These are phyloP conservation scores for Proctacanthus coquilletti DNA, from an alignment of 1,140 invertebrate genomes.

Conservation along the genomic window DNA sequence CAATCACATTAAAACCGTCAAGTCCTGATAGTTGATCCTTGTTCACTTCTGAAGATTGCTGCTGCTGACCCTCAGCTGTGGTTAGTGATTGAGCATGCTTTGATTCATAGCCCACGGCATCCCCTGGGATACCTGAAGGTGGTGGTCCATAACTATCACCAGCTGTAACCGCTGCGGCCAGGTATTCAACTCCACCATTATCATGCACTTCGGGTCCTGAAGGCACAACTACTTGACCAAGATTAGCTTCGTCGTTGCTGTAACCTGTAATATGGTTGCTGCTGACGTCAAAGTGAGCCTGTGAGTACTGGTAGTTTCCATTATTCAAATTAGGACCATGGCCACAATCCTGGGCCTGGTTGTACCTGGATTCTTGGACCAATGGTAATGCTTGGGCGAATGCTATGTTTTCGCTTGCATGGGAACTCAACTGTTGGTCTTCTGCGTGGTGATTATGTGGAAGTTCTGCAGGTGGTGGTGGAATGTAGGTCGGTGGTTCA, in stretches of 20 bases:
- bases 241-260: neutral
- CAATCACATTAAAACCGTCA: conserved; percentile 35
- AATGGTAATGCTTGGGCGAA: conserved; percentile 17
- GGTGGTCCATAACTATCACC: conserved; percentile 21
- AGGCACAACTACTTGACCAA: conserved; percentile 4
- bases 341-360: conserved; percentile 18
- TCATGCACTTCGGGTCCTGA: conserved; percentile 11
- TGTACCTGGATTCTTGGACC: conserved; percentile 16
- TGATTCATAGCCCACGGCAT: conserved; percentile 20
- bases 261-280: conserved; percentile 6
- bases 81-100: conserved; percentile 18
- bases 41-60: conserved; percentile 4
- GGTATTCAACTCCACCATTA: no score
- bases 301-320: conserved; percentile 17
- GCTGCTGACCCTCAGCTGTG: conserved; percentile 16
- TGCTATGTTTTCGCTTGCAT: neutral
- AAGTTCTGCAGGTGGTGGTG: conserved; percentile 43
- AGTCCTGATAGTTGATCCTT: conserved; percentile 20
- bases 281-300: conserved; percentile 12
- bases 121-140: conserved; percentile 15
- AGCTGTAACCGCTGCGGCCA: conserved; percentile 10
- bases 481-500: conserved; percentile 39
- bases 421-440: conserved; percentile 2
- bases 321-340: conserved; percentile 23
- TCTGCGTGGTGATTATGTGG: conserved; percentile 14